A percentile compares a stretch with the other conserved stretches of the same genome.
These are phyloP conservation scores for Loripinus fragilis DNA, from an alignment of 2,888 invertebrate genomes.

Conservation along the genomic window DNA sequence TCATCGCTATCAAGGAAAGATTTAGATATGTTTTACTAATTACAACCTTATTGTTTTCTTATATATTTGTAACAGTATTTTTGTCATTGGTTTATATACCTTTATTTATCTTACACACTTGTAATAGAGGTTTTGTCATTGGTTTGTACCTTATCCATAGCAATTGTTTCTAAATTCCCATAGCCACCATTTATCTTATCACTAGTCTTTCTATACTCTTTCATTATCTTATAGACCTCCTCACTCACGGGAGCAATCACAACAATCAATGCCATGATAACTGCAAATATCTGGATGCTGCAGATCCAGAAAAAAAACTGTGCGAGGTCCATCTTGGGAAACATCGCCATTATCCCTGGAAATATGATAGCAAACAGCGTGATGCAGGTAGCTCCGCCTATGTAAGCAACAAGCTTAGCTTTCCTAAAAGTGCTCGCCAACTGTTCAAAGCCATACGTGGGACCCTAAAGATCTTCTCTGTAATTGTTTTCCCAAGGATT, in stretches of 20 bases:
- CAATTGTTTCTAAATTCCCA: constrained; percentile 58
- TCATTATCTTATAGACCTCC: constrained; percentile 74
- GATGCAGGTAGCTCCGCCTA: constrained; percentile 73
- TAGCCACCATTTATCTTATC: constrained; percentile 55
- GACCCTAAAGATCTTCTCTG: constrained; percentile 73
- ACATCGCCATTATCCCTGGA: constrained; percentile 76
- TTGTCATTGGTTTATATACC: no score
- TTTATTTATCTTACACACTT: constrained; percentile 53
- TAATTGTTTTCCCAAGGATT: constrained; percentile 79
- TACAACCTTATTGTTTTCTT: no score
- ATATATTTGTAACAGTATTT: no score
- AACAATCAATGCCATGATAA: constrained; percentile 77
- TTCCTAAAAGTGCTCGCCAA: constrained; percentile 73
- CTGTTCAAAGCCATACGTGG: constrained; percentile 74
- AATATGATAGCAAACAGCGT: constrained; percentile 72
- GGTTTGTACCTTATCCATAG: constrained; percentile 42
- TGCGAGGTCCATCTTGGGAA: constrained; percentile 72
- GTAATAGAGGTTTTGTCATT: constrained; percentile 54
- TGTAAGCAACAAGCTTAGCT: constrained; percentile 74
- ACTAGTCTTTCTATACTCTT: constrained; percentile 70
- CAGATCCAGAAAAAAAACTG: constrained; percentile 77
- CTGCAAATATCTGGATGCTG: constrained; percentile 77
- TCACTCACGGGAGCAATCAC: constrained; percentile 77
- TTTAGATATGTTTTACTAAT: no score
- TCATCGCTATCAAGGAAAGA: no score